Conservation (phyloP, 2,797 vertebrate species). For the Xerus rutilus region DNA sequence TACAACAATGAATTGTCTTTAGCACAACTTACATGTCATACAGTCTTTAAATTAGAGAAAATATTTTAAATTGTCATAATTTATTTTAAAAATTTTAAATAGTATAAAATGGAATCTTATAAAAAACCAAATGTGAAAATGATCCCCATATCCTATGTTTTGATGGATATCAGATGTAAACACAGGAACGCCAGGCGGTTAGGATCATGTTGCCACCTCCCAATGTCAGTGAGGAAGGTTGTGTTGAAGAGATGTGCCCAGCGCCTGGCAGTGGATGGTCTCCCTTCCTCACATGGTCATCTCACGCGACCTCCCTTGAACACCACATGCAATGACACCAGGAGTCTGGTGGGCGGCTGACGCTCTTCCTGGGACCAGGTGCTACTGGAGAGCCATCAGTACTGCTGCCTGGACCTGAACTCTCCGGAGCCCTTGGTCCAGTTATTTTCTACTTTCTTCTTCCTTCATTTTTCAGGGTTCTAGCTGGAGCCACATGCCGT, state of each 20-base stretch:
- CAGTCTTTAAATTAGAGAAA: background rate
- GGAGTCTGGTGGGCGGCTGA: background rate
- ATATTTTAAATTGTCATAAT: background rate
- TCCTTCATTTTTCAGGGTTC: background rate
- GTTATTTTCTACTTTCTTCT: background rate
- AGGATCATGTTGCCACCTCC: rapidly evolving
- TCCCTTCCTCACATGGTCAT: background rate
- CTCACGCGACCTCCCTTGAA: background rate
- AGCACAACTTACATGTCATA: background rate
- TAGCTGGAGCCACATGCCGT: background rate
- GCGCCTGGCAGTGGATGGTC: background rate
- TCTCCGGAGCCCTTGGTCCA: background rate
- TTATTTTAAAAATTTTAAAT: background rate
- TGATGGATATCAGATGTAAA: background rate
- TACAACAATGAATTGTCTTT: background rate
- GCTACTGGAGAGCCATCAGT: background rate
- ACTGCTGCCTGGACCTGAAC: background rate
- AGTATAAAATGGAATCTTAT: background rate
- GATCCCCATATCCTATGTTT: background rate
- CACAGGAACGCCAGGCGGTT: rapidly evolving
- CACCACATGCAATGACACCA: background rate
- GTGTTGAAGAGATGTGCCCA: rapidly evolving
- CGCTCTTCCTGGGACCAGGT: background rate
- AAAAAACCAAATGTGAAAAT: background rate
- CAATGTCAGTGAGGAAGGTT: background rate